Evolutionary conservation across 2,797 vertebrate species (phyloP), one percentile per base, ranked within the genome.

Genomic region (Sebastes minor): DNA sequence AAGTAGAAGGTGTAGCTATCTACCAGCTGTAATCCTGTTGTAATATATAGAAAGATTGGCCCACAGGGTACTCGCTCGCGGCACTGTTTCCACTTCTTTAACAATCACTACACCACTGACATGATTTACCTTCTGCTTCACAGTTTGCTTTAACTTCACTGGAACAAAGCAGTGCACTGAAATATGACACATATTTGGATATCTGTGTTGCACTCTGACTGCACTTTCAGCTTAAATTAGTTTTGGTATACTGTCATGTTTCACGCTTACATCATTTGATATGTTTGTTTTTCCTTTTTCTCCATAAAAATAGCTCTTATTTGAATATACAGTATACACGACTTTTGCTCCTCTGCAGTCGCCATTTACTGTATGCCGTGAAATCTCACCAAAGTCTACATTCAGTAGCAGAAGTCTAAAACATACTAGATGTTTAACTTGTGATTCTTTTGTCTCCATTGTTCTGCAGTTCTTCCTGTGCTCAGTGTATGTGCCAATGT

Each of bases 401-500:
- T 38, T 6, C 35, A 14, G 35, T 6, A 12, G 12, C 32, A 74
- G 4, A 11, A 3, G 22, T 32, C 10, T 63, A 63, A 35, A 52
- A 35, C 10, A 22, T 16, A 9, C 14, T 35, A 70, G 61, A 63
- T 42, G 20, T 66, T 84, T 4, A 77, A 59, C 5, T 5, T 65
- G 11, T 53, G 28, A 64, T n/a, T 49, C 8, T 4, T 60, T 12
- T 72, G 0, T 63, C 27, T 84, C 3, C 3, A 1, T 63, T 46
- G 76, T 35, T 30, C 63, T 78, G 0, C 91, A 99, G 99, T 99
- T 99, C 92, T 99, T 99, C 95, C 96, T 99, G 85, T 99, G 99
- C 90, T 98, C 98, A 0, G 99, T 99, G 64, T 99, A 99, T 42
- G 98, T 99, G 78, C 99, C 99, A 0, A 99, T 99, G 99, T 99